Conservation (phyloP, 2,113 vertebrate genomes). For the Protobothrops mucrosquamatus region DNA sequence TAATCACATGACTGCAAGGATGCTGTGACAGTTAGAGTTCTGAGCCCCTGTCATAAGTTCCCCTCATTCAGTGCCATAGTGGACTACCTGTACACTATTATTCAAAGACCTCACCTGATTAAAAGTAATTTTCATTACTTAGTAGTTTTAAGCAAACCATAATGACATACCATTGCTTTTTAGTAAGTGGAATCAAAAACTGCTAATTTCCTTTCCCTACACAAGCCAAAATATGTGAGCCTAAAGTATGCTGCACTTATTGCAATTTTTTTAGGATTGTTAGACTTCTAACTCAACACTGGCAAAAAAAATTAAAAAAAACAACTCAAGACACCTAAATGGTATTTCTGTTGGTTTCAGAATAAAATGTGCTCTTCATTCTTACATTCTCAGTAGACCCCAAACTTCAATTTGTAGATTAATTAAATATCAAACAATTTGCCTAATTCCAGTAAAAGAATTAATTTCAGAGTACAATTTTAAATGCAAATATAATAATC, state of each 20-base stretch:
- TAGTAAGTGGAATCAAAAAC: background rate
- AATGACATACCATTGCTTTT: background rate
- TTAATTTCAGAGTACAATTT: background rate
- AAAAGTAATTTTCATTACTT: background rate
- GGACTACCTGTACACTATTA: background rate
- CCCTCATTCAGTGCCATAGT: background rate
- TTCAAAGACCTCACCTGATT: background rate
- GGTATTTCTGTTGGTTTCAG: background rate
- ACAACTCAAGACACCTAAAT: background rate
- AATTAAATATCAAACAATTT: background rate
- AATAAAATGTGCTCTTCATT: background rate
- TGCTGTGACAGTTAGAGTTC: background rate
- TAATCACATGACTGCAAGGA: background rate
- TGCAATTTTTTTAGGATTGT: background rate
- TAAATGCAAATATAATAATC: background rate
- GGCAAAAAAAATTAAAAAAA: background rate
- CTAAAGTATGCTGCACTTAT: background rate
- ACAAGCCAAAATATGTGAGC: background rate
- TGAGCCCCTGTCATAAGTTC: background rate
- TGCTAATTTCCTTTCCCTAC: background rate
- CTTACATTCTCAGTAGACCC: background rate
- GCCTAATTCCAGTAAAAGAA: background rate
- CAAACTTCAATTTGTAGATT: background rate
- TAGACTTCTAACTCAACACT: background rate
- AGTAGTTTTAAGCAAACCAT: background rate